Evolutionary conservation across 2,888 invertebrate species (phyloP).

Genomic region (Chloroclystis v-ata): DNA sequence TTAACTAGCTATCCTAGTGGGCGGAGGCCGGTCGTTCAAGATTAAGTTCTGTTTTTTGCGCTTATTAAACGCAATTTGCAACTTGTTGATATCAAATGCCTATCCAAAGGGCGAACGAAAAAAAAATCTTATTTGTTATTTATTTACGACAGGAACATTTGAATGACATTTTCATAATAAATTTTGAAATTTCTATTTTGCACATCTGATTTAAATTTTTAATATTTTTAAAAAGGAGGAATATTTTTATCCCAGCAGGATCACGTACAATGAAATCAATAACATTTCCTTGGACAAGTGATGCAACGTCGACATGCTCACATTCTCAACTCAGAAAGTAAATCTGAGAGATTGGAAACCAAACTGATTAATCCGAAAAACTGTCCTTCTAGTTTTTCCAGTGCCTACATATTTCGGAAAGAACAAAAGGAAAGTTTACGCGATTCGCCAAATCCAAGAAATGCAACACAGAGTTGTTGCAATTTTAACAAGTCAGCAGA

Average conservation of each 20-base stretch:
- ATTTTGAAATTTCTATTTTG: too few species aligned
- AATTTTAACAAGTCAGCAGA: constrained; percentile 31
- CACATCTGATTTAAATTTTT: too few species aligned
- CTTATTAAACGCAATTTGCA: too few species aligned
- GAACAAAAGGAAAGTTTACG: constrained; percentile 52
- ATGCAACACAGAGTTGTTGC: constrained; percentile 49
- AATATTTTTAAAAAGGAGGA: background rate
- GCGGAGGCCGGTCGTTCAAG: too few species aligned
- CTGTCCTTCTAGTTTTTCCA: constrained; percentile 59
- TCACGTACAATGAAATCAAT: constrained; percentile 37
- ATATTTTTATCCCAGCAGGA: constrained; percentile 7
- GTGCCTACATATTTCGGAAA: constrained; percentile 58
- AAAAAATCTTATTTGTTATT: too few species aligned
- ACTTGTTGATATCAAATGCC: too few species aligned
- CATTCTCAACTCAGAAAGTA: constrained; percentile 21
- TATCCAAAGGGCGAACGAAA: too few species aligned
- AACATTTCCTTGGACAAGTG: constrained; percentile 36
- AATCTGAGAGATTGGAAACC: constrained; percentile 30
- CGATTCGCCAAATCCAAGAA: constrained; percentile 21
- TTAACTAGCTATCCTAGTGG: too few species aligned
- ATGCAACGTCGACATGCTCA: constrained; percentile 44
- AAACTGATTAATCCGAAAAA: constrained; percentile 42
- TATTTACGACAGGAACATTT: too few species aligned
- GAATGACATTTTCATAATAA: too few species aligned
- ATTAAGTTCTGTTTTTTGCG: too few species aligned